Conservation (phyloP, 2,888 invertebrate species). For the Dicroscelio sp. region DNA sequence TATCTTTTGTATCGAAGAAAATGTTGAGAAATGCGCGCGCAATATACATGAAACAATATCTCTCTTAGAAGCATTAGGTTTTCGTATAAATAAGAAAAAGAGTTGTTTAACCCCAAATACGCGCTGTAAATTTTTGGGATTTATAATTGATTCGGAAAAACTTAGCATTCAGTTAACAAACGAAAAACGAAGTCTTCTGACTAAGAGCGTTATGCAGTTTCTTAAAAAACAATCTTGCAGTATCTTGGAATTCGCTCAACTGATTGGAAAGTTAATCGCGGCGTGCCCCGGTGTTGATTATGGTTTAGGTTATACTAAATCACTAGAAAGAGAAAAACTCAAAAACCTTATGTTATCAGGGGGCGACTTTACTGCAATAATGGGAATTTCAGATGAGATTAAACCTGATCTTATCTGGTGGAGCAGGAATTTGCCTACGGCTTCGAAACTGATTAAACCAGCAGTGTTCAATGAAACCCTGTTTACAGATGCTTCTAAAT, state of each 20-base stretch:
- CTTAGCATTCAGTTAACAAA: slow-evolving; percentile 33
- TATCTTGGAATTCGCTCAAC: slow-evolving; percentile 37
- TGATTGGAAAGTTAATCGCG: slow-evolving; percentile 49
- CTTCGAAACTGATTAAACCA: neutral
- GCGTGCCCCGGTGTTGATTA: slow-evolving; percentile 55
- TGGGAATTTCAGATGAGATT: neutral
- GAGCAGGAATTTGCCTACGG: neutral
- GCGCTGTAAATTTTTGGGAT: slow-evolving; percentile 48
- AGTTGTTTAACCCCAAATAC: neutral
- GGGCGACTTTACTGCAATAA: slow-evolving; percentile 11
- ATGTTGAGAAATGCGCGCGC: neutral
- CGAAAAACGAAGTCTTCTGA: slow-evolving; percentile 23
- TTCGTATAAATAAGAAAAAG: neutral
- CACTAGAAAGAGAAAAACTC: slow-evolving; percentile 53
- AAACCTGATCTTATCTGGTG: slow-evolving; percentile 41
- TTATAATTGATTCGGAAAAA: slow-evolving; percentile 21
- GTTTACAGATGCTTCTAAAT: slow-evolving; percentile 3
- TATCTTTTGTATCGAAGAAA: neutral
- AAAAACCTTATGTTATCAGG: neutral
- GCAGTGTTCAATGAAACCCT: neutral
- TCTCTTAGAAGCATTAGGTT: neutral
- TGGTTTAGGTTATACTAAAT: slow-evolving; percentile 49
- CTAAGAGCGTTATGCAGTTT: neutral
- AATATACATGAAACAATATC: neutral
- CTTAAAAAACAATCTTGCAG: neutral